Percentiles rank a stretch among this genome's conserved stretches.
These are phyloP conservation scores for Girardia tigrina DNA, from an alignment of 2,888 invertebrate species.

Conservation along the genomic window DNA sequence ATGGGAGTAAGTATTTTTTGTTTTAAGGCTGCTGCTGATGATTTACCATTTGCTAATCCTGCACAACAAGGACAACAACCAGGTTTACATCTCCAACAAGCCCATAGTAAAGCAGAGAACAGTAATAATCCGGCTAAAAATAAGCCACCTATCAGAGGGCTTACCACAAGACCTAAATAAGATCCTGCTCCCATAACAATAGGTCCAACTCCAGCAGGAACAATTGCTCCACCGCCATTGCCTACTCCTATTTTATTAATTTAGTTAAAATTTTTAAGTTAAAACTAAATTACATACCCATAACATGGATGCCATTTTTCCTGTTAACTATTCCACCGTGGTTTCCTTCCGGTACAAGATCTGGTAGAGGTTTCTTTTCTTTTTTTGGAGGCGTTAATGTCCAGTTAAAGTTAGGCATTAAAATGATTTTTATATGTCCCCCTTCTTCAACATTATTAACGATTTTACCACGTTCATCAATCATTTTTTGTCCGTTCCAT, in stretches of 20 bases:
- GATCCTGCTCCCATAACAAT: conserved; percentile 32
- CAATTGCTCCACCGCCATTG: conserved; percentile 28
- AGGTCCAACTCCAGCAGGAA: conserved; percentile 31
- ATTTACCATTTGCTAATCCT: neutral
- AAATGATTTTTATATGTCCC: conserved; percentile 4
- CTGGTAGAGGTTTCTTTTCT: conserved; percentile 26
- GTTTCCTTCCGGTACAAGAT: neutral
- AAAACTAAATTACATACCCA: neutral
- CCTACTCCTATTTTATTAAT: conserved; percentile 20
- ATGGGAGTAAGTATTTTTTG: conserved; percentile 8
- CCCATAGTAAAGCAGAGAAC: conserved; percentile 43
- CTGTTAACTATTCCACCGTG: neutral
- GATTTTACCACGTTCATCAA: neutral
- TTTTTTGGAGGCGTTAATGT: conserved; percentile 6
- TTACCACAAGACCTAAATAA: neutral
- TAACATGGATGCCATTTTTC: neutral
- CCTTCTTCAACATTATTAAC: neutral
- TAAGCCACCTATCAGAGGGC: conserved; percentile 35
- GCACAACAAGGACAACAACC: conserved; percentile 40
- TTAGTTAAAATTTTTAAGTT: neutral
- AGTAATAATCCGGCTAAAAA: conserved; percentile 39
- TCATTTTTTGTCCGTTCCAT: conserved; percentile 32
- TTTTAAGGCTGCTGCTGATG: conserved; percentile 4
- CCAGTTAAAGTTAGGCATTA: neutral
- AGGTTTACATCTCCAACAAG: conserved; percentile 43